Evolutionary conservation across 2,888 invertebrate genomes (phyloP).

Genomic region (Mythimna loreyi): DNA sequence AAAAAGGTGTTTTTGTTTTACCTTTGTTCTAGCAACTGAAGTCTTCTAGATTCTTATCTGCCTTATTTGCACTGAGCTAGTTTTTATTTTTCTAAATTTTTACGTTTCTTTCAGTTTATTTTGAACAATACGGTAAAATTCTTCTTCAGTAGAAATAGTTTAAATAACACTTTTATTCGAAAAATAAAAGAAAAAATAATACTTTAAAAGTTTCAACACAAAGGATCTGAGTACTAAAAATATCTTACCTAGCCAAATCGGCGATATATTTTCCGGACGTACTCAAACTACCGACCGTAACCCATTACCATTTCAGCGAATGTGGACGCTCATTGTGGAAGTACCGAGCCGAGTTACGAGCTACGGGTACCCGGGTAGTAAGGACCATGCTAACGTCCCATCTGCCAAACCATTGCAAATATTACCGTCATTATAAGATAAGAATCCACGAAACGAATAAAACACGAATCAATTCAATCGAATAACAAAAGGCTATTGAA

Average conservation of each 20-base stretch:
- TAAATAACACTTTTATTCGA: conserved; percentile 29
- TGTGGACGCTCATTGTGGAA: conserved; percentile 74
- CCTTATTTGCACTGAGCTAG: conserved; percentile 20
- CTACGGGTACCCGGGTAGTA: conserved; percentile 62
- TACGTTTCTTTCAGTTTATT: conserved; percentile 8
- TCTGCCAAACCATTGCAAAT: conserved; percentile 68
- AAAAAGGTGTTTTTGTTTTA: conserved; percentile 30
- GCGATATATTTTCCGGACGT: conserved; percentile 66
- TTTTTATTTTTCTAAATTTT: conserved; percentile 33
- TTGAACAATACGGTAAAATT: conserved; percentile 12
- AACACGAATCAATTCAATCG: conserved; percentile 74
- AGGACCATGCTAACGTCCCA: conserved; percentile 58
- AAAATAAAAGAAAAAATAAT: conserved; percentile 35
- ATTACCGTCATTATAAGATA: conserved; percentile 81
- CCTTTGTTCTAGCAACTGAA: conserved; percentile 35
- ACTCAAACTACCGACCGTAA: conserved; percentile 72
- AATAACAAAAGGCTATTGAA: conserved; percentile 76
- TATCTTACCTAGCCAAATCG: conserved; percentile 63
- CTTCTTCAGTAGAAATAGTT: neutral
- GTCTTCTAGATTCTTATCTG: conserved; percentile 37
- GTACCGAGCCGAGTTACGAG: conserved; percentile 77
- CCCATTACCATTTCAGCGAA: conserved; percentile 78
- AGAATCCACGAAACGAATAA: conserved; percentile 78
- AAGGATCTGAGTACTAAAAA: conserved; percentile 55
- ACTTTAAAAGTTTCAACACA: conserved; percentile 46